These are phyloP conservation scores for Carassius carassius DNA, from an alignment of 2,113 vertebrate genomes.

Conservation along the genomic window DNA sequence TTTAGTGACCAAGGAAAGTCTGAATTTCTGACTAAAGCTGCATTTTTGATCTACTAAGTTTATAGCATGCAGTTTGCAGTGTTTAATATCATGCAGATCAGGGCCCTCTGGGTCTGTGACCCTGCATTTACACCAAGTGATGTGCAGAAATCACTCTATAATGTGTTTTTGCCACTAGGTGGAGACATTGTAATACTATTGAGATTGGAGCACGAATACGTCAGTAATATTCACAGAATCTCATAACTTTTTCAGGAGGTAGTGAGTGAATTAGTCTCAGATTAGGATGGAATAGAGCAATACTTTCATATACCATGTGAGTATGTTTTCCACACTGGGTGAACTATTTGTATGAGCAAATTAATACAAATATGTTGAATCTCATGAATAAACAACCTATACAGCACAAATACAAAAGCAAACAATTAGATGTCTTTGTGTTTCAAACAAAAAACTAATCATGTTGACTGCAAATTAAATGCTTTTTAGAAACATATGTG, in stretches of 20 bases:
- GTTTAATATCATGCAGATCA: not conserved
- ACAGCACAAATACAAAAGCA: not conserved
- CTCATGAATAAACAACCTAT: not conserved
- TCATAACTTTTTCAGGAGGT: not conserved
- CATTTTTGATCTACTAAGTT: not conserved
- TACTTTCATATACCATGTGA: not conserved
- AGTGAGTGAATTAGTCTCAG: not conserved
- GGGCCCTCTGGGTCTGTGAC: not conserved
- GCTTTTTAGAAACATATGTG: not conserved
- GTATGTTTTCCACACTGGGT: not conserved
- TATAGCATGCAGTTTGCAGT: not conserved
- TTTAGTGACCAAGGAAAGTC: not conserved
- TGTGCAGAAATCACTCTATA: not conserved
- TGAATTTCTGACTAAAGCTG: not conserved
- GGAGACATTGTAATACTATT: conserved; percentile 40
- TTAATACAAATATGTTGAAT: not conserved
- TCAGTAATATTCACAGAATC: not conserved
- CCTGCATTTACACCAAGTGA: not conserved
- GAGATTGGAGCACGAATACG: not conserved
- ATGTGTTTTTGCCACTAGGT: conserved; percentile 37
- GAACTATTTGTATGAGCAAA: not conserved
- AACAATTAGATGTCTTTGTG: not conserved
- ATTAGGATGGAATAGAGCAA: not conserved
- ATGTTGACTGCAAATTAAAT: not conserved
- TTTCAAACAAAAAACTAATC: not conserved